A percentile compares a stretch with the other conserved stretches of the same genome.
Evolutionary conservation across 2,797 vertebrate species (phyloP).

Genomic region (Dipus sagitta): DNA sequence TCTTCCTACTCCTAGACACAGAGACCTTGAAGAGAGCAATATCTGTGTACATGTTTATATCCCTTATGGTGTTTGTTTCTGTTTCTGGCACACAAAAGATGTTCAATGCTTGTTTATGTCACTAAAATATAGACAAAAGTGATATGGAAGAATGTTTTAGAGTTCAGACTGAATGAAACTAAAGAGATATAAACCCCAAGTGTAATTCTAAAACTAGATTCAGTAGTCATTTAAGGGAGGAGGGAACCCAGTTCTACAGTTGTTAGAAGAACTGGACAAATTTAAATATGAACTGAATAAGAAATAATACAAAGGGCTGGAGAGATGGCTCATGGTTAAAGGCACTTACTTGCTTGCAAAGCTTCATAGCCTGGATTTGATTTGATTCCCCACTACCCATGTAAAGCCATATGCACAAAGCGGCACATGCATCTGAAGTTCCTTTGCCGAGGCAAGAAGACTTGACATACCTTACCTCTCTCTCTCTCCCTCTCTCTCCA

Average conservation of each 20-base stretch:
- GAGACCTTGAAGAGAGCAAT: neutral
- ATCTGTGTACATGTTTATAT: too few species aligned
- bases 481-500: too few species aligned
- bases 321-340: neutral
- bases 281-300: neutral
- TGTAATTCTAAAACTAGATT: neutral
- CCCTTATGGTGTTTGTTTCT: neutral
- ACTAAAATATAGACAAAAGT: neutral
- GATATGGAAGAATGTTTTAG: neutral
- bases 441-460: too few species aligned
- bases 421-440: too few species aligned
- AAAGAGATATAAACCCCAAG: neutral
- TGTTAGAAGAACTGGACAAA: constrained; percentile 1
- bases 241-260: neutral
- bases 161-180: neutral
- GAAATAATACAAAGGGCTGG: neutral
- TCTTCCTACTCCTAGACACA: neutral
- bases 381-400: too few species aligned
- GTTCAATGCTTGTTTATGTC: neutral
- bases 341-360: too few species aligned
- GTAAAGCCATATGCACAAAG: too few species aligned
- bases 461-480: too few species aligned
- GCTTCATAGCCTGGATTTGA: too few species aligned
- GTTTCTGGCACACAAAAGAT: neutral
- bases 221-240: neutral